Evolutionary conservation across 2,797 vertebrate species (phyloP).

Genomic region (Cyclura pinguis): DNA sequence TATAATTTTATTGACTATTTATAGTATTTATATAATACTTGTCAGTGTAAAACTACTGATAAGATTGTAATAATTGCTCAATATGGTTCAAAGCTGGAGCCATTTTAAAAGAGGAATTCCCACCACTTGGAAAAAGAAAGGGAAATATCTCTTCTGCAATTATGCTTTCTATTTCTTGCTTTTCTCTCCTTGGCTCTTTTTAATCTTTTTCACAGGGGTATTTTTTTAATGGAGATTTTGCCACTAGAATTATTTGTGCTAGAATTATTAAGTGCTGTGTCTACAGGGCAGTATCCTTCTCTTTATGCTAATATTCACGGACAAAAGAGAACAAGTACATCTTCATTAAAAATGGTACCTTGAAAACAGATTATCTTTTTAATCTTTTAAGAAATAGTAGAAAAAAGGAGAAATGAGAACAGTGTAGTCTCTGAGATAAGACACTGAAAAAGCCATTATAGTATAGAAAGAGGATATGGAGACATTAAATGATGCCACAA

Average conservation of each 20-base stretch:
- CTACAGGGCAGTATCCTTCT: not conserved
- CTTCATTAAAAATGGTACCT: not conserved
- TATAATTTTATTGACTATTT: too few relatives aligned
- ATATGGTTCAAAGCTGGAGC: not conserved
- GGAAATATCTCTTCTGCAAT: not conserved
- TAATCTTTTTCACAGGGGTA: not conserved
- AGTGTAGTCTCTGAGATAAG: accelerated
- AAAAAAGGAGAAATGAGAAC: not conserved
- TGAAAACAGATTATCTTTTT: constrained; percentile 1
- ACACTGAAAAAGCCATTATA: not conserved
- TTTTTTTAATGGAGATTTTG: not conserved
- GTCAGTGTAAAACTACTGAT: not conserved
- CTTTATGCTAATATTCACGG: not conserved
- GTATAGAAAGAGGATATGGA: not conserved
- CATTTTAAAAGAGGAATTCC: not conserved
- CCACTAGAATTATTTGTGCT: not conserved
- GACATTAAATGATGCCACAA: not conserved
- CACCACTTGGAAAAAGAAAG: not conserved
- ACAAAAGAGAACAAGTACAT: not conserved
- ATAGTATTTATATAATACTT: too few relatives aligned
- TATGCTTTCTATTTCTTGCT: not conserved
- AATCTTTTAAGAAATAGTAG: not conserved
- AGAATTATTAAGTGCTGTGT: not conserved
- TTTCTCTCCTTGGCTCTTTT: not conserved
- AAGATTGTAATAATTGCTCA: not conserved